Evolutionary conservation across 2,797 vertebrate species (phyloP).

Genomic region (Cynodonichthys magdalenae): DNA sequence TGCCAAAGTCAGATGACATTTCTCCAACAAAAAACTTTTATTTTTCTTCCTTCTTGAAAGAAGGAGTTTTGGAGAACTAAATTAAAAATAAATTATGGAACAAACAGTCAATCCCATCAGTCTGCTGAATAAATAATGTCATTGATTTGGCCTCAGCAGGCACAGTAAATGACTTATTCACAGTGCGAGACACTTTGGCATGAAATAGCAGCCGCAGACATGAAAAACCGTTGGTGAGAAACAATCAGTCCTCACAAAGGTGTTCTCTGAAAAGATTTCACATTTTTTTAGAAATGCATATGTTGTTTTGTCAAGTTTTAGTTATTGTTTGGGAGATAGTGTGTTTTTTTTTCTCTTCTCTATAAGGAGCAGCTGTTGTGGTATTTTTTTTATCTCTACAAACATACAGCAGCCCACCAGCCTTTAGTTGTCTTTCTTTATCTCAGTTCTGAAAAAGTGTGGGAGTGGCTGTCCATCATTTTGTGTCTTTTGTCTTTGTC

Average conservation of each 20-base stretch:
- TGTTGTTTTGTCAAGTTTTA: slow-evolving; percentile 1
- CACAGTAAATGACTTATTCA: slow-evolving; percentile 35
- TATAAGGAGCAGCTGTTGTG: slow-evolving; percentile 13
- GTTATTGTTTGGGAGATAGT: slow-evolving; percentile 11
- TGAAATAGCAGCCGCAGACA: slow-evolving; percentile 17
- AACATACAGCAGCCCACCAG: slow-evolving; percentile 34
- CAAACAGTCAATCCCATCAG: slow-evolving; percentile 29
- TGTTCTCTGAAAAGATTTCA: slow-evolving; percentile 15
- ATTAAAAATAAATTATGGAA: slow-evolving; percentile 24
- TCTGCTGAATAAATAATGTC: slow-evolving; percentile 41
- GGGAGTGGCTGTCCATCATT: slow-evolving; percentile 58
- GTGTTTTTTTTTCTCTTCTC: background rate
- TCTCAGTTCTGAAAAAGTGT: slow-evolving; percentile 48
- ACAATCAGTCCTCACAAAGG: slow-evolving; percentile 5
- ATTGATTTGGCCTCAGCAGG: slow-evolving; percentile 27
- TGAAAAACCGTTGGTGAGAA: slow-evolving; percentile 6
- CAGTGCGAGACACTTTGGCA: slow-evolving; percentile 17
- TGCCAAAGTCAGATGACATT: slow-evolving; percentile 19
- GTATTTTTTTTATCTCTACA: slow-evolving; percentile 23
- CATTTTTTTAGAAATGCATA: slow-evolving; percentile 1
- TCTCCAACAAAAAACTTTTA: slow-evolving; percentile 31
- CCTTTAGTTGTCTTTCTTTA: slow-evolving; percentile 33
- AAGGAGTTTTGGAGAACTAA: slow-evolving; percentile 20
- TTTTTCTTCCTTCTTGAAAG: slow-evolving; percentile 43
- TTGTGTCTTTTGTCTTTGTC: slow-evolving; percentile 38